Evolutionary conservation across 2,797 vertebrate species (phyloP).

Genomic region (Amblyraja radiata): DNA sequence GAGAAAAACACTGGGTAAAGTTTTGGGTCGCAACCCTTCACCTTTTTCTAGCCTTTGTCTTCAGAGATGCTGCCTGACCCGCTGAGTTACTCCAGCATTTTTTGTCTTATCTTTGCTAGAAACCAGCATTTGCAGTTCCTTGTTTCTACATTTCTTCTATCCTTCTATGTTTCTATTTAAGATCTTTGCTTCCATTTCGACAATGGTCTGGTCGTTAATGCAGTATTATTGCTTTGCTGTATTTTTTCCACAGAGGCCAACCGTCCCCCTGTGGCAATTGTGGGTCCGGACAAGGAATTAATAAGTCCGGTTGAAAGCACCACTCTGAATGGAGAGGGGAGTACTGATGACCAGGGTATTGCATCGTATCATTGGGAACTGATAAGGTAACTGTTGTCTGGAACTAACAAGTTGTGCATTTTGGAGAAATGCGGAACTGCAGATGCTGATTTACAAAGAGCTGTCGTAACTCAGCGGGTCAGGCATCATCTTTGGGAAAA

Average conservation of each 20-base stretch:
- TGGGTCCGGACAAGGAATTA: slow-evolving; percentile 69
- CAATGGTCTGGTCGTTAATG: too few species aligned
- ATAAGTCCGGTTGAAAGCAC: slow-evolving; percentile 62
- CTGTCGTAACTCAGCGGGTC: too few species aligned
- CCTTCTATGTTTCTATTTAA: not conserved
- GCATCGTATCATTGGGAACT: slow-evolving; percentile 71
- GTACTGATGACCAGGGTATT: slow-evolving; percentile 67
- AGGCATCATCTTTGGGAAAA: too few species aligned
- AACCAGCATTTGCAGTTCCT: too few species aligned
- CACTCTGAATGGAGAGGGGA: slow-evolving; percentile 67
- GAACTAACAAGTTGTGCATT: not conserved
- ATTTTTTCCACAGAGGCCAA: slow-evolving; percentile 54
- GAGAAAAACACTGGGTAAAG: too few species aligned
- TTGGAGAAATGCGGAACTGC: not conserved
- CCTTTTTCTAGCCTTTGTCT: too few species aligned
- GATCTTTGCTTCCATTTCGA: not conserved
- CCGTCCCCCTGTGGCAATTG: slow-evolving; percentile 64
- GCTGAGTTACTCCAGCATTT: too few species aligned
- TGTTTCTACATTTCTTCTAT: not conserved
- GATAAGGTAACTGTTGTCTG: slow-evolving; percentile 61
- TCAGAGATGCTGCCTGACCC: too few species aligned
- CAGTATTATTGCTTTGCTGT: not conserved
- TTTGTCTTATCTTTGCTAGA: too few species aligned
- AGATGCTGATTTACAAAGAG: too few species aligned
- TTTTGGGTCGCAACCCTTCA: too few species aligned